These are phyloP conservation scores for Poeciliopsis occidentalis DNA, from an alignment of 2,113 vertebrate species.

Conservation along the genomic window DNA sequence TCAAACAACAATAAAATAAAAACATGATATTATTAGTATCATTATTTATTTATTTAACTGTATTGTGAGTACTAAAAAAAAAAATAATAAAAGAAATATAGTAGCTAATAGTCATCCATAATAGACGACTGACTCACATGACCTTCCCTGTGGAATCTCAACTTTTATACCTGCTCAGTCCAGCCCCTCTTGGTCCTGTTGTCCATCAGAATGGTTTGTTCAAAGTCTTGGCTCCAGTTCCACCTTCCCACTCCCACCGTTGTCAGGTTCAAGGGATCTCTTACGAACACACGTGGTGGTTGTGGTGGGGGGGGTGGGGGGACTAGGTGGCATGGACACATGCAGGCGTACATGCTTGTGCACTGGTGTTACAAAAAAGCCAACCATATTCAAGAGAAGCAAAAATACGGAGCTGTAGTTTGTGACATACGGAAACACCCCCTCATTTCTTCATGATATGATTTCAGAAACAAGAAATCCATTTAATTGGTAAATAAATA, in stretches of 20 bases:
- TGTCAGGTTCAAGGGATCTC: slow-evolving; percentile 81
- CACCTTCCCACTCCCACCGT: slow-evolving; percentile 51
- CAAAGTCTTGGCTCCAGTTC: slow-evolving; percentile 56
- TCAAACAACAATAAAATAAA: no score
- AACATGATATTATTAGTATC: neutral
- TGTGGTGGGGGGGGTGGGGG: neutral
- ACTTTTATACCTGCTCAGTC: slow-evolving; percentile 40
- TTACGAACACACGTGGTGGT: slow-evolving; percentile 56
- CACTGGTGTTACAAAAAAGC: slow-evolving; percentile 25
- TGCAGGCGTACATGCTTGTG: slow-evolving; percentile 53
- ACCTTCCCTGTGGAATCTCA: slow-evolving; percentile 36
- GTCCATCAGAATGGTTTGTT: slow-evolving; percentile 72
- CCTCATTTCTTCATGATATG: no score
- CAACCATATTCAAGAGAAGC: neutral
- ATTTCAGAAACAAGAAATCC: no score
- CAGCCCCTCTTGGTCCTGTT: slow-evolving; percentile 58
- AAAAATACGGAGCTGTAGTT: neutral
- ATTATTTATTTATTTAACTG: no score
- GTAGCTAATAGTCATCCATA: neutral
- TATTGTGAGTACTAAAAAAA: neutral
- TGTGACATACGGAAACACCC: neutral
- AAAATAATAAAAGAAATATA: neutral
- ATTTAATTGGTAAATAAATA: no score
- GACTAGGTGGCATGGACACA: slow-evolving; percentile 59
- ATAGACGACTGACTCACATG: neutral